Evolutionary conservation across 2,113 vertebrate genomes (phyloP).

Genomic region (Gyps fulvus): DNA sequence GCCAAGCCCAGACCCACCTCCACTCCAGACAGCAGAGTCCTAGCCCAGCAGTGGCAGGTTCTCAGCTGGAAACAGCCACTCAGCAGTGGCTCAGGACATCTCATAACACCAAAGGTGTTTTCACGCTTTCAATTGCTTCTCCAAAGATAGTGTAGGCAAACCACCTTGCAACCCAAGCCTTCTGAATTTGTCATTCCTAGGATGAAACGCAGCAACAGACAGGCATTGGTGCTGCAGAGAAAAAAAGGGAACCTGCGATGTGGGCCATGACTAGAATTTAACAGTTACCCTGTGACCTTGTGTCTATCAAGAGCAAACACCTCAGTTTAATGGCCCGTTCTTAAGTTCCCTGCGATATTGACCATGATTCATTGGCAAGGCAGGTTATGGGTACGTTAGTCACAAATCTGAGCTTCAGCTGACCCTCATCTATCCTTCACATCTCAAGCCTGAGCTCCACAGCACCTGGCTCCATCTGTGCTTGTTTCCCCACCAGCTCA

Average conservation of each 20-base stretch:
- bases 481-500: not conserved
- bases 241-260: not conserved
- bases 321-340: not conserved
- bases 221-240: not conserved
- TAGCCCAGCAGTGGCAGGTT: not conserved
- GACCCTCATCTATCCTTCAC: not conserved
- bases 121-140: not conserved
- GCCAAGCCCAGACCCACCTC: not conserved
- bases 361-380: not conserved
- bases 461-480: not conserved
- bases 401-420: not conserved
- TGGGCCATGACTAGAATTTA: not conserved
- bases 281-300: not conserved
- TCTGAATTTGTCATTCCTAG: not conserved
- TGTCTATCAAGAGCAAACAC: not conserved
- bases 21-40: not conserved
- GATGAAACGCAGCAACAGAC: not conserved
- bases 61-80: not conserved
- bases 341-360: rapidly evolving
- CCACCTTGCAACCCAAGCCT: not conserved
- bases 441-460: not conserved
- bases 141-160: not conserved
- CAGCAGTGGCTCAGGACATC: not conserved
- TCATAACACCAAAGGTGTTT: not conserved
- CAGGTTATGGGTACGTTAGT: not conserved